A percentile compares a stretch with the other conserved stretches of the same genome.
phyloP scores from a whole-genome alignment of 1,140 invertebrate genomes.

The Hyles vespertilio region DNA sequence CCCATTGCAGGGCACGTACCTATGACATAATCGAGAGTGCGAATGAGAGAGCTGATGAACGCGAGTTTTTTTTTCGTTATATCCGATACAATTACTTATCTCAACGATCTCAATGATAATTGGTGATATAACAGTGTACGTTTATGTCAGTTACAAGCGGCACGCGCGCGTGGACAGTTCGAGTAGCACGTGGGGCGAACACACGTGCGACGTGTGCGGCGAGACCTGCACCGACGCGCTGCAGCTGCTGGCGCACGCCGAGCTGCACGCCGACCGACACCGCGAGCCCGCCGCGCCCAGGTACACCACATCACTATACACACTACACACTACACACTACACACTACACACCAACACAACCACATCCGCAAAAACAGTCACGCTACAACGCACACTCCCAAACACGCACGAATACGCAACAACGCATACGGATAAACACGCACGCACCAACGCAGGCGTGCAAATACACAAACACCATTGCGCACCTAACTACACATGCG shows the following conservation, averaged over 20 bases:
- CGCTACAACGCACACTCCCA: background rate
- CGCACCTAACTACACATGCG: too few relatives aligned
- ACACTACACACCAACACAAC: background rate
- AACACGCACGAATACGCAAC: constrained; percentile 3
- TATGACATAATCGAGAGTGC: too few relatives aligned
- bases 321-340: background rate
- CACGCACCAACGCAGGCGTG: background rate
- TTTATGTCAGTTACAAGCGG: constrained; percentile 63
- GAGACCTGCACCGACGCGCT: constrained; percentile 84
- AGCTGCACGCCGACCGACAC: constrained; percentile 79
- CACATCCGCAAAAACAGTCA: background rate
- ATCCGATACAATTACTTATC: too few relatives aligned
- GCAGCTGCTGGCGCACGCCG: constrained; percentile 85
- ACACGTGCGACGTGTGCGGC: constrained; percentile 85
- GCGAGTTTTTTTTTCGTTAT: too few relatives aligned
- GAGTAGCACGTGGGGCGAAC: constrained; percentile 50
- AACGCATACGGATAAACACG: background rate
- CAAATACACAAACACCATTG: background rate
- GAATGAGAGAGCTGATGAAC: too few relatives aligned
- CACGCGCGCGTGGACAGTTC: constrained; percentile 40
- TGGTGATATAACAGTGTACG: background rate
- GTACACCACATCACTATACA: constrained; percentile 33
- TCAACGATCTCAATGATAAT: too few relatives aligned
- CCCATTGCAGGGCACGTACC: too few relatives aligned
- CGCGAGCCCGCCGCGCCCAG: constrained; percentile 66